Percentiles rank a stretch among this genome's conserved stretches.
Conservation (phyloP, 2,888 invertebrate species). For the Brenthis hecate region DNA sequence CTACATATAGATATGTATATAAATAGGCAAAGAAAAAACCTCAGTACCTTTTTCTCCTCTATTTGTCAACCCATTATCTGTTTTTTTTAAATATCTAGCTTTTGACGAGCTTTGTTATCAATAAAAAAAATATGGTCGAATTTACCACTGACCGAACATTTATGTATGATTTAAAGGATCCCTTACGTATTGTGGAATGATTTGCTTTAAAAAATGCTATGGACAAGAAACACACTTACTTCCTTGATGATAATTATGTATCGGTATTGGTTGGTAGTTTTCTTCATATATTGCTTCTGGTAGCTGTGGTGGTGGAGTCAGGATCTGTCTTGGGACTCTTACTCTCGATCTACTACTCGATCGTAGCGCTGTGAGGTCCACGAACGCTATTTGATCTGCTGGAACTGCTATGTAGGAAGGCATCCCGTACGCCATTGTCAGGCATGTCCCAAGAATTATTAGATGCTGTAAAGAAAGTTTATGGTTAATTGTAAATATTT, state of each 20-base stretch:
- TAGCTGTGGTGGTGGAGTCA: constrained; percentile 56
- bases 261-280: constrained; percentile 56
- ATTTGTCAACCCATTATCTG: no score
- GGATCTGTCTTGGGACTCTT: constrained; percentile 66
- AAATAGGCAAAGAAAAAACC: no score
- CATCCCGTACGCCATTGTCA: constrained; percentile 64
- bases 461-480: constrained; percentile 53
- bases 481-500: background rate
- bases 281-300: constrained; percentile 55
- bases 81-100: no score
- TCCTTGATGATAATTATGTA: constrained; percentile 55
- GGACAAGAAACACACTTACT: constrained; percentile 52
- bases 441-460: constrained; percentile 56
- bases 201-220: no score
- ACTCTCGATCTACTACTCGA: constrained; percentile 42
- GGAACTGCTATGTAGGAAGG: constrained; percentile 84
- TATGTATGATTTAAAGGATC: no score
- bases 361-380: constrained; percentile 74
- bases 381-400: constrained; percentile 82
- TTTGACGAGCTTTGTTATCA: no score
- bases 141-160: no score
- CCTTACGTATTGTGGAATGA: no score
- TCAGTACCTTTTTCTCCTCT: no score
- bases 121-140: no score
- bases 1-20: no score